Evolutionary conservation across 2,888 invertebrate genomes (phyloP).

Genomic region (Caenorhabditis sp.): DNA sequence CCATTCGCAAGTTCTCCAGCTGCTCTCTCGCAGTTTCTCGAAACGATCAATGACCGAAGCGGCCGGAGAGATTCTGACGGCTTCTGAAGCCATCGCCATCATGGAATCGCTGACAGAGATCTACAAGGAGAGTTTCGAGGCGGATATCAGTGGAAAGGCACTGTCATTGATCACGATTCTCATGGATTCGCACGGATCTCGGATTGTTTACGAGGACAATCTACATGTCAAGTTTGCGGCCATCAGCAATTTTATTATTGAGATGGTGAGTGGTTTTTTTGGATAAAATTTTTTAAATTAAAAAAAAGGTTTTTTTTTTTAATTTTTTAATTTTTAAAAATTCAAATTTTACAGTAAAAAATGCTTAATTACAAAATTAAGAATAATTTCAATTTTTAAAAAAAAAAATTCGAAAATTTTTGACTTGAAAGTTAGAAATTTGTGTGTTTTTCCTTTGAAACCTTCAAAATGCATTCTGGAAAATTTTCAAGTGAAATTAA

Average conservation of each 20-base stretch:
- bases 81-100: constrained; percentile 40
- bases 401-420: too few relatives aligned
- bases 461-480: too few relatives aligned
- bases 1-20: constrained; percentile 3
- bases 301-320: not conserved
- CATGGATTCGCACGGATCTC: constrained; percentile 58
- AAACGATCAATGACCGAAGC: constrained; percentile 50
- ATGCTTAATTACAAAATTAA: too few relatives aligned
- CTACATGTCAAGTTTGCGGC: constrained; percentile 52
- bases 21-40: constrained; percentile 47
- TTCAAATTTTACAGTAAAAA: too few relatives aligned
- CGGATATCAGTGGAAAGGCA: constrained; percentile 34
- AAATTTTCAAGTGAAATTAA: too few relatives aligned
- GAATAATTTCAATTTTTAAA: too few relatives aligned
- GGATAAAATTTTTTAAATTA: not conserved
- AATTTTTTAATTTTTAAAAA: not conserved
- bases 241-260: constrained; percentile 57
- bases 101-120: constrained; percentile 50
- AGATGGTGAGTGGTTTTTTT: constrained; percentile 47
- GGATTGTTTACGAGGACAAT: constrained; percentile 52
- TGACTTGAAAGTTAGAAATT: too few relatives aligned
- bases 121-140: constrained; percentile 23
- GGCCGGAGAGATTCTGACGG: constrained; percentile 20
- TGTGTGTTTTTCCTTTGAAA: too few relatives aligned
- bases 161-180: constrained; percentile 51